phyloP scores from a whole-genome alignment of 2,797 vertebrate species.

The Brotula barbata region DNA sequence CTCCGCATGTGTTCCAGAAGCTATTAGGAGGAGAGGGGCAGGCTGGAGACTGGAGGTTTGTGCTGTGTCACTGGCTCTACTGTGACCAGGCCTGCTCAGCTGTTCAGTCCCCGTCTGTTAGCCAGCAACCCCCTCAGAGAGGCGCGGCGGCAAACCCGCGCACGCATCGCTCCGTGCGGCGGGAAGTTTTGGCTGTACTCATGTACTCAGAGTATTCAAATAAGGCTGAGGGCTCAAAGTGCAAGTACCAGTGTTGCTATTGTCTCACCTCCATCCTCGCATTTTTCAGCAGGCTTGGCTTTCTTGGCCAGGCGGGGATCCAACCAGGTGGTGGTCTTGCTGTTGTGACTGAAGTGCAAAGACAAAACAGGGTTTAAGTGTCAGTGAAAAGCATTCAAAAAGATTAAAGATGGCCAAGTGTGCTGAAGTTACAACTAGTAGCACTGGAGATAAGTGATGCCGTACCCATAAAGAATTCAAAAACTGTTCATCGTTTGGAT shows the following conservation, averaged over 20 bases:
- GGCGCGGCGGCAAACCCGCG: conserved; percentile 2
- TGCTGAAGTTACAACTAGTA: conserved; percentile 29
- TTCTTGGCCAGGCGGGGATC: conserved; percentile 96
- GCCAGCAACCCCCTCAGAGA: conserved; percentile 35
- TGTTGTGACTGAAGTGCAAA: conserved; percentile 88
- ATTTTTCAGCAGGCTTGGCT: conserved; percentile 97
- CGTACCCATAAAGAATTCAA: conserved; percentile 29
- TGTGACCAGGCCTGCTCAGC: conserved; percentile 33
- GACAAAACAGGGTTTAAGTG: conserved; percentile 19
- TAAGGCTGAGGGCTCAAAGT: neutral
- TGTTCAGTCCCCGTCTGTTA: conserved; percentile 52
- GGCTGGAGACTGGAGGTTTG: conserved; percentile 31
- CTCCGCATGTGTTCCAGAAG: conserved; percentile 61
- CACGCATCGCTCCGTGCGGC: conserved; percentile 10
- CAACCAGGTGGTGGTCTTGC: conserved; percentile 98
- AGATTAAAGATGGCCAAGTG: neutral
- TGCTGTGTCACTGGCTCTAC: conserved; percentile 52
- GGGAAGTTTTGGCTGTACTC: conserved; percentile 16
- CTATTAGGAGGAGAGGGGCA: conserved; percentile 60
- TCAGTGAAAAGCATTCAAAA: conserved; percentile 9
- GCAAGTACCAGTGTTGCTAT: neutral
- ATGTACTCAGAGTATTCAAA: neutral
- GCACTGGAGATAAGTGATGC: conserved; percentile 11
- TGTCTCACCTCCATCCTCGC: conserved; percentile 95
- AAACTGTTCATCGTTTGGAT: too few relatives aligned